phyloP scores from a whole-genome alignment of 2,888 invertebrate genomes.

The Halocaridina rubra region DNA sequence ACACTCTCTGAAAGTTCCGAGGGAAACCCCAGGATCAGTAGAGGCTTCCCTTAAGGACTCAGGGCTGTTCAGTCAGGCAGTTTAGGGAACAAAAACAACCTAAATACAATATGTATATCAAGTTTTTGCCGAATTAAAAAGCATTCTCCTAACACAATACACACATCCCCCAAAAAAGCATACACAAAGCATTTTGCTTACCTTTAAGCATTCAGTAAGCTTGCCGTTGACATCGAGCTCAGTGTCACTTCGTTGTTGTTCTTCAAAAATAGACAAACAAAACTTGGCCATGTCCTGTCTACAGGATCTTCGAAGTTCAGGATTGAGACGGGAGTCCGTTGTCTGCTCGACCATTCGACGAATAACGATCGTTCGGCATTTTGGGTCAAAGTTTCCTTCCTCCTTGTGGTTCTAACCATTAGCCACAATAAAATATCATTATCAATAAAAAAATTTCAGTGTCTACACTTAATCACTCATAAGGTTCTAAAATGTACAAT shows the following conservation, averaged over 20 bases:
- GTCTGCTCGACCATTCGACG: constrained; percentile 91
- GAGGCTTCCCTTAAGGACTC: too few relatives aligned
- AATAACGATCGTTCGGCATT: constrained; percentile 85
- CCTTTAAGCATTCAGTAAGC: constrained; percentile 84
- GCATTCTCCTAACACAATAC: too few relatives aligned
- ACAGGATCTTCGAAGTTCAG: constrained; percentile 84
- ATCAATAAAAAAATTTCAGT: too few relatives aligned
- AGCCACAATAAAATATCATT: too few relatives aligned
- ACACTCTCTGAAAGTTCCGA: too few relatives aligned
- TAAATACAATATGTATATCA: too few relatives aligned
- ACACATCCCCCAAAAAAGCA: background rate
- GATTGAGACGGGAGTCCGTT: constrained; percentile 90
- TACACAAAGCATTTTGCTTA: constrained; percentile 22
- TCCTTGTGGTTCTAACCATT: constrained; percentile 81
- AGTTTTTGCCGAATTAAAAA: too few relatives aligned
- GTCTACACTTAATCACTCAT: too few relatives aligned
- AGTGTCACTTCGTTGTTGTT: constrained; percentile 11
- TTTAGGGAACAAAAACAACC: too few relatives aligned
- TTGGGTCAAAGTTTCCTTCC: constrained; percentile 82
- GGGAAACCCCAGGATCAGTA: too few relatives aligned
- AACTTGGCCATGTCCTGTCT: constrained; percentile 83
- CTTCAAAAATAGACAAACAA: constrained; percentile 70
- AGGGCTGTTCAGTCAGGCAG: too few relatives aligned
- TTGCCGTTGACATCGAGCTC: constrained; percentile 72
- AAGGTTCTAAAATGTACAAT: too few relatives aligned